Evolutionary conservation across 1,140 invertebrate genomes (phyloP).

Genomic region (Drosophila pandora): DNA sequence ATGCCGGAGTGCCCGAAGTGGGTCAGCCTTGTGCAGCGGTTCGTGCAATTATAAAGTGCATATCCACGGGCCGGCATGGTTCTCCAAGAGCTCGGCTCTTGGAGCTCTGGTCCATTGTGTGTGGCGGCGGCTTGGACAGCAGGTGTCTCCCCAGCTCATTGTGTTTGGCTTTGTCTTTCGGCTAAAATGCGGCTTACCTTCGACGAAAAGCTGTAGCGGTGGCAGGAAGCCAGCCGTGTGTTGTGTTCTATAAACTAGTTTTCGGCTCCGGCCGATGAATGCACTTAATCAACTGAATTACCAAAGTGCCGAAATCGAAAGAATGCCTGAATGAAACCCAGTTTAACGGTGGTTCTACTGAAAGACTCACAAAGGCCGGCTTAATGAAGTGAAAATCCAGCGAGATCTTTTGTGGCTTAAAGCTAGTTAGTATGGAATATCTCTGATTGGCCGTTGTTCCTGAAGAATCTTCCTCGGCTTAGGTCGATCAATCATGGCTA

Average conservation of each 20-base stretch:
- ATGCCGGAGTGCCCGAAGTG: conserved; percentile 41
- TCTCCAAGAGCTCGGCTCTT: conserved; percentile 3
- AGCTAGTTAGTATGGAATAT: conserved; percentile 15
- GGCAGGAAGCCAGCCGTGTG: conserved; percentile 48
- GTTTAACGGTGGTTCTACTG: conserved; percentile 62
- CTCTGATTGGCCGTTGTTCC: conserved; percentile 20
- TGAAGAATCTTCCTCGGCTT: conserved; percentile 7
- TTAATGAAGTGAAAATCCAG: conserved; percentile 63
- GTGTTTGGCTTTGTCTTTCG: conserved; percentile 35
- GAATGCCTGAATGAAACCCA: conserved; percentile 53
- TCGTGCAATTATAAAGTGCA: conserved; percentile 74
- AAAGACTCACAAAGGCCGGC: conserved; percentile 38
- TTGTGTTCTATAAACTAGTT: conserved; percentile 72
- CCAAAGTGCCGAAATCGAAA: conserved; percentile 47
- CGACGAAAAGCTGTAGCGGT: conserved; percentile 45
- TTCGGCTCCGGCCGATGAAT: conserved; percentile 67
- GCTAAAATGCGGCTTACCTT: conserved; percentile 78
- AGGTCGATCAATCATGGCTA: conserved; percentile 23
- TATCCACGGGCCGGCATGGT: conserved; percentile 47
- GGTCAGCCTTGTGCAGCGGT: conserved; percentile 61
- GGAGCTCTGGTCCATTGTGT: conserved; percentile 58
- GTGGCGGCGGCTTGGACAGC: conserved; percentile 44
- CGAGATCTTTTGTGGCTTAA: conserved; percentile 11
- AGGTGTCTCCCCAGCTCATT: conserved; percentile 61
- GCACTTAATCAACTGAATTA: conserved; percentile 71